Conservation (phyloP, 2,888 invertebrate genomes). For the Lamellibrachia satsuma region DNA sequence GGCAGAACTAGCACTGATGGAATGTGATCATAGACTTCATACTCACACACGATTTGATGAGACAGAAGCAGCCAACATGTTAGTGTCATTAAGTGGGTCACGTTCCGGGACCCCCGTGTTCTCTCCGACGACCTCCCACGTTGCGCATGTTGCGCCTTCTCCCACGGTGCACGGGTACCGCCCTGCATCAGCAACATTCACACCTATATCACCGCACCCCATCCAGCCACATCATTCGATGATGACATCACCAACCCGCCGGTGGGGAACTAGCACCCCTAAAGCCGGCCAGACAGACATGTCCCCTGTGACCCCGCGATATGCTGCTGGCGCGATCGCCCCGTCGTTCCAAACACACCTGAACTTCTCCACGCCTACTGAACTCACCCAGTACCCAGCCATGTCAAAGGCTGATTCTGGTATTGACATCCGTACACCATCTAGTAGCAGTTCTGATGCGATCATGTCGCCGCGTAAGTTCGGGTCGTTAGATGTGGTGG, state of each 20-base stretch:
- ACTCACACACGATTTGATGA: slow-evolving; percentile 73
- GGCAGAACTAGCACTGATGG: slow-evolving; percentile 71
- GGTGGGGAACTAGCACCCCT: slow-evolving; percentile 50
- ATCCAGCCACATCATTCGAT: slow-evolving; percentile 46
- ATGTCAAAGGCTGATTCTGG: slow-evolving; percentile 57
- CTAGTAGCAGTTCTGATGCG: background rate
- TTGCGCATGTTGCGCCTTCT: slow-evolving; percentile 46
- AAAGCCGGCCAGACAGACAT: slow-evolving; percentile 56
- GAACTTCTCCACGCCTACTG: slow-evolving; percentile 28
- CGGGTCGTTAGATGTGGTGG: background rate
- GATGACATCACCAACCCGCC: slow-evolving; percentile 54
- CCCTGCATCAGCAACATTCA: slow-evolving; percentile 77
- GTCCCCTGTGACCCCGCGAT: slow-evolving; percentile 56
- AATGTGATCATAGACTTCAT: slow-evolving; percentile 24
- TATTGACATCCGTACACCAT: slow-evolving; percentile 53
- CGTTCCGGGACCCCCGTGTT: slow-evolving; percentile 92
- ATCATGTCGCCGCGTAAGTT: slow-evolving; percentile 7
- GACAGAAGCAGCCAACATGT: slow-evolving; percentile 95
- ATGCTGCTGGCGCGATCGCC: slow-evolving; percentile 33
- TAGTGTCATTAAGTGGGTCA: slow-evolving; percentile 92
- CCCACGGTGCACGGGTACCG: slow-evolving; percentile 59
- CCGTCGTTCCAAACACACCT: slow-evolving; percentile 33
- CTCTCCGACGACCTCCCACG: slow-evolving; percentile 58
- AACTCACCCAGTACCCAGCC: slow-evolving; percentile 21
- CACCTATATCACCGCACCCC: slow-evolving; percentile 76